phyloP scores from a whole-genome alignment of 1,140 invertebrate species.

The Phymorhynchus buccinoides region DNA sequence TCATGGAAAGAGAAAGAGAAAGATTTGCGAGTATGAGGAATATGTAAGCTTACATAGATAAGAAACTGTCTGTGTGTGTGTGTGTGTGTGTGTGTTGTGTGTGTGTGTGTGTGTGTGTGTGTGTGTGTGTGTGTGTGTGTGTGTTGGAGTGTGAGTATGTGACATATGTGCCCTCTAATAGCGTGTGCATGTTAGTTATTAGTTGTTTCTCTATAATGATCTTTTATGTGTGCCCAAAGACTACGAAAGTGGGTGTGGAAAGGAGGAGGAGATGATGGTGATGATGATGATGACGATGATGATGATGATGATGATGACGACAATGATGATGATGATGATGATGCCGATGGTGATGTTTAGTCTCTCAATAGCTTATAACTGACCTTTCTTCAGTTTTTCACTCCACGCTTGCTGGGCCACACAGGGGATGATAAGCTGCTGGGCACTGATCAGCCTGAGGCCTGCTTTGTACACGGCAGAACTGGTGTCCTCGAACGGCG shows the following conservation, averaged over 20 bases:
- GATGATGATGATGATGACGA: too few relatives aligned
- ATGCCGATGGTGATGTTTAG: too few relatives aligned
- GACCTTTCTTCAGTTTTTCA: slow-evolving; percentile 15
- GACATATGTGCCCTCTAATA: too few relatives aligned
- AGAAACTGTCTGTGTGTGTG: not conserved
- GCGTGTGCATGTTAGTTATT: too few relatives aligned
- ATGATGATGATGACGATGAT: too few relatives aligned
- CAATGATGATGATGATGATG: too few relatives aligned
- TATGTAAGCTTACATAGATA: not conserved
- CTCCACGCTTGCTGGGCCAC: not conserved
- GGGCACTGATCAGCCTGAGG: slow-evolving; percentile 27
- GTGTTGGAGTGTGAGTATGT: too few relatives aligned
- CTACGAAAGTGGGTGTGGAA: too few relatives aligned
- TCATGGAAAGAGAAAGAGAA: not conserved
- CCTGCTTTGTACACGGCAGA: slow-evolving; percentile 20
- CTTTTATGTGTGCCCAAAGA: too few relatives aligned
- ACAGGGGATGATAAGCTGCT: not conserved
- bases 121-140: not conserved
- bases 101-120: not conserved
- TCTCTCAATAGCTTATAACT: not conserved
- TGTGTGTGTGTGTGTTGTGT: not conserved
- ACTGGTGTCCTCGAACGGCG: slow-evolving; percentile 24
- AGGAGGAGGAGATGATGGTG: too few relatives aligned
- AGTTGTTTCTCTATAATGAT: too few relatives aligned
- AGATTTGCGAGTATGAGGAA: not conserved